Evolutionary conservation across 2,888 invertebrate genomes (phyloP), one percentile per base, ranked within the genome.

Genomic region (Patella caerulea): DNA sequence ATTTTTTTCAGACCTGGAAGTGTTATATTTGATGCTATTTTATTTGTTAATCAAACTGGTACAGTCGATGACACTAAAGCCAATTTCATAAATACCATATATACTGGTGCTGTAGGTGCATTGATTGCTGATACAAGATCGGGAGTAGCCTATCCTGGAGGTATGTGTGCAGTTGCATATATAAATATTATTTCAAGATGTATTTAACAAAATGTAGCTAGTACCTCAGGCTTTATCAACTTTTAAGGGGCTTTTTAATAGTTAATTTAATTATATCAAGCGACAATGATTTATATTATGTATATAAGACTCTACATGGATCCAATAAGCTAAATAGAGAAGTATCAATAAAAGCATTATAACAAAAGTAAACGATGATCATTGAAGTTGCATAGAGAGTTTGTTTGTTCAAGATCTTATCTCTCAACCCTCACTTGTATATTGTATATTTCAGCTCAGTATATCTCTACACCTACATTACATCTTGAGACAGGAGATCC

Each of bases 41-140:
- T 81, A 15, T 72, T 74, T 17, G 56, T 77, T 2, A 81, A 81
- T 56, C 81, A 81, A 72, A 71, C 76, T 9, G 81, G 81, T 17
- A 79, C 55, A 14, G 65, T 78, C 11, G 52, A 56, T 17, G 52
- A 54, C 9, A 72, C 77, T 7, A 45, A 15, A 3, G 52, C 53
- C 14, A 29, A 29, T 3, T 53, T 81, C 17, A 52, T 69, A 56
- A 17, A 17, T 7, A 53, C 55, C 14, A 72, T 81, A 14, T 65
- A 74, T 55, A 71, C 72, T 14, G 79, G 79, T 17, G 70, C 59
- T n/a, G 11, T 81, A 1, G 81, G 79, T 19, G 24, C 56, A 29
- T 55, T 77, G 55, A 56, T 65, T 0, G 77, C n/a, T 15, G 65
- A 12, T 76, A 75, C 45, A 7, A 45, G 9, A 9, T 45, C 45